Evolutionary conservation across 1,140 invertebrate genomes (phyloP).

Genomic region (Holcopasites calliopsidis): DNA sequence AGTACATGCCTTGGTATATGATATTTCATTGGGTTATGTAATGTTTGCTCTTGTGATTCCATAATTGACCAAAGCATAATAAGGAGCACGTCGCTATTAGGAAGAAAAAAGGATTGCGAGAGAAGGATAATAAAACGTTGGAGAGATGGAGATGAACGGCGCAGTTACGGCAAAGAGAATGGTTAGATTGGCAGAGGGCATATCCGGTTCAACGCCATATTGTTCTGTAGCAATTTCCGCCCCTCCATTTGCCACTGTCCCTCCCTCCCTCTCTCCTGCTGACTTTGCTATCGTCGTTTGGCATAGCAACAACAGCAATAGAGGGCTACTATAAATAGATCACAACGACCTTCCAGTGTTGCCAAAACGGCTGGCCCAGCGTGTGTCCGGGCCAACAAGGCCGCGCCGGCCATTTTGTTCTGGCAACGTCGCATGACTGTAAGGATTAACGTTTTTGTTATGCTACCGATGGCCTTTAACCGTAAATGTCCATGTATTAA

Average conservation of each 20-base stretch:
- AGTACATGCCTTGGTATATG: background rate
- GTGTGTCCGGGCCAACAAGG: constrained; percentile 51
- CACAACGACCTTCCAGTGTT: constrained; percentile 64
- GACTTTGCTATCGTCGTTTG: constrained; percentile 45
- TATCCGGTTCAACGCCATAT: constrained; percentile 68
- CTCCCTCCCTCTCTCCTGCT: constrained; percentile 28
- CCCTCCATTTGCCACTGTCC: constrained; percentile 15
- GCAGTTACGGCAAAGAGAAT: constrained; percentile 44
- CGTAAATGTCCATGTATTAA: background rate
- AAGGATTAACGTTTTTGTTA: background rate
- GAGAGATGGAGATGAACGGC: constrained; percentile 24
- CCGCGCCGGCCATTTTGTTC: constrained; percentile 27
- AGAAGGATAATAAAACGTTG: background rate
- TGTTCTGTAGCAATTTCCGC: constrained; percentile 60
- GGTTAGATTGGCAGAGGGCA: constrained; percentile 56
- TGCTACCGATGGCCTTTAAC: background rate
- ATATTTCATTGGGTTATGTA: constrained; percentile 31
- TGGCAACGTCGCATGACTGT: constrained; percentile 59
- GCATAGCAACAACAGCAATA: constrained; percentile 75
- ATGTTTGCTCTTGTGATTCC: constrained; percentile 17
- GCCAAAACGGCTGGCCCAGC: constrained; percentile 68
- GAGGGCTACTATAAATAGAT: constrained; percentile 71
- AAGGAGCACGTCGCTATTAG: constrained; percentile 19
- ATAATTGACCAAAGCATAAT: constrained; percentile 27
- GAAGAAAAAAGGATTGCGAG: constrained; percentile 7